These are phyloP conservation scores for Eptesicus fuscus DNA, from an alignment of 2,113 vertebrate genomes.

Conservation along the genomic window DNA sequence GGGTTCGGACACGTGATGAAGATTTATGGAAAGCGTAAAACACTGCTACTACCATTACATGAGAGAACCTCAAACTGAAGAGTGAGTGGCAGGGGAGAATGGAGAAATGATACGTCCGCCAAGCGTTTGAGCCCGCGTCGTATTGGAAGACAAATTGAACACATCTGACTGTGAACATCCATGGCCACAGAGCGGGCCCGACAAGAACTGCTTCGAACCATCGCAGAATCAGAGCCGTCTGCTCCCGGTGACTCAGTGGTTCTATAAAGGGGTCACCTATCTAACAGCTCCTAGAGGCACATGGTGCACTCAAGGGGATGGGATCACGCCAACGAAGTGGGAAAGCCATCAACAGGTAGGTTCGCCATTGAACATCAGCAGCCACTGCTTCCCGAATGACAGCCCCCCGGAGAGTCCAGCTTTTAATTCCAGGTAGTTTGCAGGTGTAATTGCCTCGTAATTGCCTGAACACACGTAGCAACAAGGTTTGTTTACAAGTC, in stretches of 20 bases:
- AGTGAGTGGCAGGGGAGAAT: slow-evolving; percentile 39
- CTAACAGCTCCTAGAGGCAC: neutral
- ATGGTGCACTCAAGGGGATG: neutral
- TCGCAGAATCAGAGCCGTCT: neutral
- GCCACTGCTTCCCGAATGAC: neutral
- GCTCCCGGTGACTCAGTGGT: neutral
- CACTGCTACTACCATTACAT: slow-evolving; percentile 11
- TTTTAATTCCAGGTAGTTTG: slow-evolving; percentile 25
- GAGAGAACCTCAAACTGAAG: slow-evolving; percentile 39
- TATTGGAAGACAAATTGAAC: slow-evolving; percentile 38
- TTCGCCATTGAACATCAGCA: neutral
- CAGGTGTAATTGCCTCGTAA: slow-evolving; percentile 30
- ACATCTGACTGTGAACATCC: neutral
- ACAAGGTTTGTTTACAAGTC: slow-evolving; percentile 43
- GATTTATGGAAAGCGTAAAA: slow-evolving; percentile 45
- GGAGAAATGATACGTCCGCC: slow-evolving; percentile 26
- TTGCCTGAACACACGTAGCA: neutral
- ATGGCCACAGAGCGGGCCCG: too few species aligned
- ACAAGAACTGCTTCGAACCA: neutral
- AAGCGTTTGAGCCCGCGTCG: slow-evolving; percentile 10
- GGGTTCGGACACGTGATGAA: slow-evolving; percentile 1
- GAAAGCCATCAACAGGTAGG: neutral
- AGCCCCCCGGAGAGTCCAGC: neutral
- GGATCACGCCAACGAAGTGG: neutral
- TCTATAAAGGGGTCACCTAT: neutral